Base-by-base conservation (phyloP, 2,888 invertebrate species). In the Anthophora plumipes region DNA sequence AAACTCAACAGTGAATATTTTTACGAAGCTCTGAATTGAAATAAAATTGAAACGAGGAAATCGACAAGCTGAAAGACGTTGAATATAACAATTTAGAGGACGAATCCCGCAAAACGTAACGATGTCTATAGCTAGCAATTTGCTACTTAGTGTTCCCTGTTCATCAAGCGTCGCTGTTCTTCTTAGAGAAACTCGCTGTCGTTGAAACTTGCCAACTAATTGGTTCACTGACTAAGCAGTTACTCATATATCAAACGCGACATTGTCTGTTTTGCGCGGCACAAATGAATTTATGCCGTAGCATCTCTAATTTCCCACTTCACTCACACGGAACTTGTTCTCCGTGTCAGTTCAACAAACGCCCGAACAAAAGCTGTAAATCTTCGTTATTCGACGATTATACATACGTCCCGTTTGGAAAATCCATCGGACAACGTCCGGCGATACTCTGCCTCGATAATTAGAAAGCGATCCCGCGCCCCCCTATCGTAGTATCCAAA, bases 191-290 rank as follows among this genome's bases (percentile, higher is more conserved):
- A 69, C 68, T 69, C 17, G 31, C 46, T 69, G 37, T 43, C 68
- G 37, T 57, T 57, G 68, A 57, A 69, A 57, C 68, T 69, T 43
- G 68, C 46, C 68, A 48, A 22, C 46, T 69, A 69, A 69, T 57
- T 69, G 46, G 57, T 69, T 69, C 57, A 69, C 55, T 11, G 68
- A 11, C 68, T 69, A 69, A 57, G 57, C 22, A 69, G 68, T 48
- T 57, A 37, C 57, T 68, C 68, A 46, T 69, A 69, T 69, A 46
- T 69, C 55, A 39, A 25, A 37, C 12, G 54, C 48, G 55, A 69
- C 57, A 57, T 48, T 69, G 57, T 57, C 57, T 37, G 46, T 69
- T 69, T 69, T 25, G 31, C 17, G 9, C 46, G 12, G 37, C 41
- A 37, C 5, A 48, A 48, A 46, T 37, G 57, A 69, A 69, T 69